phyloP scores from a whole-genome alignment of 2,113 vertebrate genomes.

The Typhlomys cinereus region DNA sequence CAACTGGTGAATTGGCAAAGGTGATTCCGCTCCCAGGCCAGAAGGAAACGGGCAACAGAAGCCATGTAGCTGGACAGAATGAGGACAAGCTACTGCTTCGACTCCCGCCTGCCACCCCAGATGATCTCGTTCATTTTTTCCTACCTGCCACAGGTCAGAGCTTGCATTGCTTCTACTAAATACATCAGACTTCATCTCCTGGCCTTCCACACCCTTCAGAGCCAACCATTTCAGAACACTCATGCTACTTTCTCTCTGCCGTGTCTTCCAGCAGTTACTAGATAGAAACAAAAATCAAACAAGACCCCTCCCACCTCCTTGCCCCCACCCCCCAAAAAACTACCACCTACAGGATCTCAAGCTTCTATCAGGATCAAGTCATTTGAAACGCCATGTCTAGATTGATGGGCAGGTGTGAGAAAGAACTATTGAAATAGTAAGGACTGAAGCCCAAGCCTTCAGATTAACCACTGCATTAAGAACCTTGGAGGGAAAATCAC shows the following conservation, averaged over 20 bases:
- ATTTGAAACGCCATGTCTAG: background rate
- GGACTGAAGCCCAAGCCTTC: background rate
- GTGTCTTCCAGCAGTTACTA: conserved; percentile 13
- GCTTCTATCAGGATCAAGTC: background rate
- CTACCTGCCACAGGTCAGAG: background rate
- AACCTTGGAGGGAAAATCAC: background rate
- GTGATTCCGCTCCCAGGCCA: conserved; percentile 58
- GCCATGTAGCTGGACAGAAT: background rate
- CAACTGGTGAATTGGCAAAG: conserved; percentile 66
- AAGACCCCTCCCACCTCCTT: too few species aligned
- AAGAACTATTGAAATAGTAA: background rate
- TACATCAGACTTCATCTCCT: background rate
- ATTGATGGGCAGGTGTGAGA: background rate
- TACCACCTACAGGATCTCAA: background rate
- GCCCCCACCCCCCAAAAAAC: background rate
- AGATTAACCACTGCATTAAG: background rate
- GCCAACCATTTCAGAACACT: background rate
- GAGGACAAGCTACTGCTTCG: background rate
- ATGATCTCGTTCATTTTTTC: background rate
- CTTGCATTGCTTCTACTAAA: background rate
- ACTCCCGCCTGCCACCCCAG: background rate
- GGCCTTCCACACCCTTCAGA: background rate
- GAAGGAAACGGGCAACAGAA: background rate
- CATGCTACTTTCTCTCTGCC: background rate
- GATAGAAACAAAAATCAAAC: background rate